These are phyloP conservation scores for Zenarchopterus dispar DNA, from an alignment of 2,797 vertebrate species.

Conservation along the genomic window DNA sequence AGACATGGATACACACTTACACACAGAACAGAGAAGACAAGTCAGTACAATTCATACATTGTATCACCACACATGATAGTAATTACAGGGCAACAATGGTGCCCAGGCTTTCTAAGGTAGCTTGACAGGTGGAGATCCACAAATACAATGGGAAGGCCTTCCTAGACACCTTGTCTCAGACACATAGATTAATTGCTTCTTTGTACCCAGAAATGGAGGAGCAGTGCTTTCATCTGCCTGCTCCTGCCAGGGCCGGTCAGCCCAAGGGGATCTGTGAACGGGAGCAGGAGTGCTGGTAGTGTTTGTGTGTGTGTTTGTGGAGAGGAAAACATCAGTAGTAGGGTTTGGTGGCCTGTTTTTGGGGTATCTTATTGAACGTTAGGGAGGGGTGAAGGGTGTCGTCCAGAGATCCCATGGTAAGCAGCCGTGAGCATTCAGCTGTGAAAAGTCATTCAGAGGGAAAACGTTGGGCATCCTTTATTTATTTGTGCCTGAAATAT, in stretches of 20 bases:
- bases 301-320: slow-evolving; percentile 7
- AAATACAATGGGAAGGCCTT: slow-evolving; percentile 78
- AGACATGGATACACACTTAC: not conserved
- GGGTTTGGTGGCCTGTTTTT: slow-evolving; percentile 74
- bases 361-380: slow-evolving; percentile 59
- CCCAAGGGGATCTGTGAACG: slow-evolving; percentile 50
- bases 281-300: slow-evolving; percentile 15
- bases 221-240: slow-evolving; percentile 79
- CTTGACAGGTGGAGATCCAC: slow-evolving; percentile 66
- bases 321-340: slow-evolving; percentile 38
- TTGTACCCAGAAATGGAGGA: slow-evolving; percentile 84
- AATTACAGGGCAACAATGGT: slow-evolving; percentile 85
- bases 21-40: slow-evolving; percentile 44
- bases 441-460: slow-evolving; percentile 92
- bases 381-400: slow-evolving; percentile 71
- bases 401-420: slow-evolving; percentile 80
- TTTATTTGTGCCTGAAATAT: slow-evolving; percentile 99
- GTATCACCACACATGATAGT: slow-evolving; percentile 81
- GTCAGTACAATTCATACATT: slow-evolving; percentile 85
- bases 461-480: slow-evolving; percentile 96
- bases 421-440: slow-evolving; percentile 87
- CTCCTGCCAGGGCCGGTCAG: slow-evolving; percentile 57
- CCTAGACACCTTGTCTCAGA: slow-evolving; percentile 72
- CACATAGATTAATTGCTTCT: slow-evolving; percentile 86
- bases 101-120: slow-evolving; percentile 64